A percentile compares a stretch with the other conserved stretches of the same genome.
phyloP scores from a whole-genome alignment of 2,113 vertebrate genomes.

The Procavia capensis region DNA sequence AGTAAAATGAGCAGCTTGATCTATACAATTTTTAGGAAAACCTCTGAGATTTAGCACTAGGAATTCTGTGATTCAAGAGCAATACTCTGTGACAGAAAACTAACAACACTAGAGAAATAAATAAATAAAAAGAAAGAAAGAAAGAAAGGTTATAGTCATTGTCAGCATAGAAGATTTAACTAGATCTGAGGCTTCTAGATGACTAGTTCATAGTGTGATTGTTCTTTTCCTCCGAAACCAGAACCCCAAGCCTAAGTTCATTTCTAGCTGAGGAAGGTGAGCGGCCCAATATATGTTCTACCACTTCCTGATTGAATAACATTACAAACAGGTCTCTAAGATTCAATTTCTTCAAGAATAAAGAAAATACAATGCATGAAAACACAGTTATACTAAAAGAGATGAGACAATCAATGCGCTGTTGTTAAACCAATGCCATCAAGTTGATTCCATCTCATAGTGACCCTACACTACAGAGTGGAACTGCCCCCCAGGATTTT shows the following conservation, averaged over 20 bases:
- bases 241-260: background rate
- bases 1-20: background rate
- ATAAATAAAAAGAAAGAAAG: no score
- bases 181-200: background rate
- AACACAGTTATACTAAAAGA: background rate
- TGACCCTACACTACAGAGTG: no score
- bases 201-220: background rate
- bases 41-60: background rate
- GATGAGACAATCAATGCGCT: background rate
- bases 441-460: no score
- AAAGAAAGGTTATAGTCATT: background rate
- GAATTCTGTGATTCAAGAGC: background rate
- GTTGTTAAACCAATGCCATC: no score
- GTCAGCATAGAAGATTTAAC: background rate
- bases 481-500: no score
- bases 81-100: background rate
- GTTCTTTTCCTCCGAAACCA: background rate
- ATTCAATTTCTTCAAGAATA: background rate
- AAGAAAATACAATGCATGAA: constrained; percentile 12
- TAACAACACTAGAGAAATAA: background rate
- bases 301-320: background rate
- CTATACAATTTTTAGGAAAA: background rate
- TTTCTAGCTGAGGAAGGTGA: background rate
- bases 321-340: background rate
- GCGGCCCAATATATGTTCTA: background rate